Evolutionary conservation across 1,140 invertebrate species (phyloP).

Genomic region (Caerostris darwini): DNA sequence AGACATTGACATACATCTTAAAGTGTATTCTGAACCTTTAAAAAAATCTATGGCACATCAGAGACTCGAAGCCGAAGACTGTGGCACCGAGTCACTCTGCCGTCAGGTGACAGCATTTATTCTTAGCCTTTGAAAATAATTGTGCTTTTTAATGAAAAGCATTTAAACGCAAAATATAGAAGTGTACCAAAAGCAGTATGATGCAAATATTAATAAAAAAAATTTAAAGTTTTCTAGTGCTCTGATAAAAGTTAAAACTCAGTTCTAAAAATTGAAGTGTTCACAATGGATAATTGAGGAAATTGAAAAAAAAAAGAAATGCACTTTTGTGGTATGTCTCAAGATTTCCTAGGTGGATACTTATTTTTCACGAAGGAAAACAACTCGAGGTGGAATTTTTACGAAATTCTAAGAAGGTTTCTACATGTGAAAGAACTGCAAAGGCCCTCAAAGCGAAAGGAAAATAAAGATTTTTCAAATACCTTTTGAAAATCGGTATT

Average conservation of each 20-base stretch:
- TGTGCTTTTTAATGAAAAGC: too few relatives aligned
- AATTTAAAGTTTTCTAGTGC: not conserved
- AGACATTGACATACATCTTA: too few relatives aligned
- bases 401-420: not conserved
- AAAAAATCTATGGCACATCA: too few relatives aligned
- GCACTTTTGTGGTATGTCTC: not conserved
- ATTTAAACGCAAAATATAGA: too few relatives aligned
- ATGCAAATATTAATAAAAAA: too few relatives aligned
- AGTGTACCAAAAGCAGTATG: too few relatives aligned
- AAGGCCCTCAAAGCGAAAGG: not conserved
- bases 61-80: too few relatives aligned
- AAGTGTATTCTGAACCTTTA: too few relatives aligned
- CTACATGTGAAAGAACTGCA: not conserved
- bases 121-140: too few relatives aligned
- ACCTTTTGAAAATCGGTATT: conserved; percentile 11
- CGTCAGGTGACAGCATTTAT: too few relatives aligned
- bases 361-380: not conserved
- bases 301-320: not conserved
- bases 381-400: not conserved
- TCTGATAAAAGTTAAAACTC: not conserved
- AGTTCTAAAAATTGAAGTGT: not conserved
- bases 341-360: conserved; percentile 15
- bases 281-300: conserved; percentile 19
- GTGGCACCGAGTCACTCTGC: too few relatives aligned
- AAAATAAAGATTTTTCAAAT: not conserved